A percentile compares a stretch with the other conserved stretches of the same genome.
These are phyloP conservation scores for Trididemnum clinides DNA, from an alignment of 23 tunicate genomes.

Conservation along the genomic window DNA sequence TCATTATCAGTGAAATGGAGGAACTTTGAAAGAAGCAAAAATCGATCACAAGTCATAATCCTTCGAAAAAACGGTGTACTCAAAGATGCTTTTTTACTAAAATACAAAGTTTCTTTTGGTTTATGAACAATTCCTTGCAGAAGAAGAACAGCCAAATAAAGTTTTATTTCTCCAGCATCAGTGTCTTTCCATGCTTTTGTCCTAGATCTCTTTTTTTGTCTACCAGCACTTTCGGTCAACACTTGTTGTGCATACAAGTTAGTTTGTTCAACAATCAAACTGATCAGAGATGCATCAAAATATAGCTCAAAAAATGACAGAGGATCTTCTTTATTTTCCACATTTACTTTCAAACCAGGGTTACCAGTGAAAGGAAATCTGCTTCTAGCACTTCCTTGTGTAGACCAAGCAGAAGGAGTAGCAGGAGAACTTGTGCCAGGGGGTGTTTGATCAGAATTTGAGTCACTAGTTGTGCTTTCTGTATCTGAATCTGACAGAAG, in stretches of 20 bases:
- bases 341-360: neutral
- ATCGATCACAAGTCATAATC: slow-evolving; percentile 6
- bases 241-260: neutral
- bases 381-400: too few species aligned
- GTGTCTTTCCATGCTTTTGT: neutral
- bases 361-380: neutral
- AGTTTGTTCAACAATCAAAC: neutral
- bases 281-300: too few species aligned
- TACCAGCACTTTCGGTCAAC: neutral
- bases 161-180: neutral
- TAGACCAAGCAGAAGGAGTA: too few species aligned
- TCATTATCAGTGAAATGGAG: slow-evolving; percentile 10
- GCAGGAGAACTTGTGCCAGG: too few species aligned
- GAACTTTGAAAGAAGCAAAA: neutral
- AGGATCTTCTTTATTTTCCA: neutral
- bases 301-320: neutral
- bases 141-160: slow-evolving; percentile 9
- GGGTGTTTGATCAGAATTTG: too few species aligned
- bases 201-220: neutral
- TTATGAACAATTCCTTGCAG: slow-evolving; percentile 12
- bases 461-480: too few species aligned
- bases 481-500: too few species aligned
- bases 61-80: slow-evolving; percentile 11
- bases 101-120: neutral
- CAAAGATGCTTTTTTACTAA: neutral